Evolutionary conservation across 2,113 vertebrate species (phyloP), one percentile per base, ranked within the genome.

Genomic region (Gorsachius goisagi): DNA sequence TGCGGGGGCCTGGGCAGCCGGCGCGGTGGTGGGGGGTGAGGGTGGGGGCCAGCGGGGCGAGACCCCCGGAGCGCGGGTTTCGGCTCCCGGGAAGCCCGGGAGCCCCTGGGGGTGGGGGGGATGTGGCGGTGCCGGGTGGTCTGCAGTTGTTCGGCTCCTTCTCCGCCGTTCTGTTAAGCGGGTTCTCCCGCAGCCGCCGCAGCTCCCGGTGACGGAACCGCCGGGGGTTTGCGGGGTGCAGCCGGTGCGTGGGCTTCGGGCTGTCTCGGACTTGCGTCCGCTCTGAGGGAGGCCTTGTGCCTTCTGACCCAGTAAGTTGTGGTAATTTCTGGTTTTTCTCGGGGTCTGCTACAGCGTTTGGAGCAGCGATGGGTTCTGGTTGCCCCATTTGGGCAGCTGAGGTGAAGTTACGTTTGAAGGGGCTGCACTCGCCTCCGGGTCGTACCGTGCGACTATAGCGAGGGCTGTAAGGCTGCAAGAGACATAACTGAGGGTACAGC

Each of bases 261-360:
- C 16, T n/a, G 49, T 2, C 32, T 35, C 3, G 5, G 24, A 7
- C 28, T 37, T 6, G 3, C 4, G 13, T 6, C 67, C 11, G 27
- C 63, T 8, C 71, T 5, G 28, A 8, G 49, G 50, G 33, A 68
- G 93, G 90, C 94, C 93, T 77, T 12, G 62, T 5, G 30, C 44
- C 53, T 18, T 8, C 45, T 4, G 52, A 2, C 45, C 1, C 19
- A 19, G 7, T 3, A 8, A 49, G 32, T 6, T 44, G 5, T 10
- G 18, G n/a, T 9, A 18, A 32, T 41, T 20, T 27, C 75, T 52
- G 37, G 5, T 24, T 35, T 10, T 13, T 4, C 62, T 21, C 50
- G 45, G 79, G 23, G 5, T 33, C 12, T 11, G 20, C 15, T 37
- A 5, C 83, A 45, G 85, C 30, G 12, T 8, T 13, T 6, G 77